phyloP scores from a whole-genome alignment of 2,888 invertebrate species.

The Harpalus rubripes region DNA sequence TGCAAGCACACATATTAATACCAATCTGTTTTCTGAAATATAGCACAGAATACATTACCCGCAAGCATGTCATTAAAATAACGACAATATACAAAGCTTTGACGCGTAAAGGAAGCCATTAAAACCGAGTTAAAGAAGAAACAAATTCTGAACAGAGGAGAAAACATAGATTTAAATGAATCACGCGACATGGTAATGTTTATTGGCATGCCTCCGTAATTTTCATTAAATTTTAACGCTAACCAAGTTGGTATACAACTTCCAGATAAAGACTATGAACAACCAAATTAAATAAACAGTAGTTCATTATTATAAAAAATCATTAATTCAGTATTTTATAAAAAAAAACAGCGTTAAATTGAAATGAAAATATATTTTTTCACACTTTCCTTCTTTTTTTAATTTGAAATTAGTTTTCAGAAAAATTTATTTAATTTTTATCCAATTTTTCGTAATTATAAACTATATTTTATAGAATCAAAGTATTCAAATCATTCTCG shows the following conservation, averaged over 20 bases:
- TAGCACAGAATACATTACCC: slow-evolving; percentile 22
- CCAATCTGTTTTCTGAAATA: slow-evolving; percentile 28
- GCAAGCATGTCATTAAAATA: slow-evolving; percentile 29
- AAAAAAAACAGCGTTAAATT: too few species aligned
- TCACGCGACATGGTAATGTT: slow-evolving; percentile 23
- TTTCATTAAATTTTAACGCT: slow-evolving; percentile 11
- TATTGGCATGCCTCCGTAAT: slow-evolving; percentile 21
- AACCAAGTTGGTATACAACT: not conserved
- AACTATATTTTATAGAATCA: too few species aligned
- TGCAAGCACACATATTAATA: slow-evolving; percentile 28
- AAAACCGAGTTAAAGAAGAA: slow-evolving; percentile 33
- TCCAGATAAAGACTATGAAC: not conserved
- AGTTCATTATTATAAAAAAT: too few species aligned
- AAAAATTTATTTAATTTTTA: too few species aligned
- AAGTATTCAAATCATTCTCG: too few species aligned
- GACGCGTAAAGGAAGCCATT: slow-evolving; percentile 38
- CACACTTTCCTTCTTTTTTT: too few species aligned
- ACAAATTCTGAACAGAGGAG: slow-evolving; percentile 1
- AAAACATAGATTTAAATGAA: slow-evolving; percentile 13
- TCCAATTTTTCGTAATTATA: too few species aligned
- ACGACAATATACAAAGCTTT: slow-evolving; percentile 32
- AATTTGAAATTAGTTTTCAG: too few species aligned
- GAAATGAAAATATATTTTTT: too few species aligned
- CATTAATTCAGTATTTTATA: too few species aligned
- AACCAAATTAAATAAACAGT: not conserved